Evolutionary conservation across 2,797 vertebrate genomes (phyloP), one percentile per base, ranked within the genome.

Genomic region (Parotocinclus haroldoi): DNA sequence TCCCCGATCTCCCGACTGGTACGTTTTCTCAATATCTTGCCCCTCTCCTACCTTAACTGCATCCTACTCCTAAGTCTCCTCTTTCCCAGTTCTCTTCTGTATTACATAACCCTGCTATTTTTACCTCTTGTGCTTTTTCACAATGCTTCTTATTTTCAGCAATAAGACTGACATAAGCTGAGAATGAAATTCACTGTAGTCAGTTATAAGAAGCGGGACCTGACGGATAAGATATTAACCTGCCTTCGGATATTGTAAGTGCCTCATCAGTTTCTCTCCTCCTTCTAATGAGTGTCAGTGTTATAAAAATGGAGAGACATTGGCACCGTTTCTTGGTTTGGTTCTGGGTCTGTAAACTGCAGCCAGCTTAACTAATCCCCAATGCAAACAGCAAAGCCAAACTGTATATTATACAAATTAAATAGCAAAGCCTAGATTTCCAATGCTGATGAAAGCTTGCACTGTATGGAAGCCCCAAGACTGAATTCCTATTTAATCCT

Each of bases 61-160:
- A 19, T 27, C 13, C 13, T 27, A 27, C 5, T 27, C 27, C 27
- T 27, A 27, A 66, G 50, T 27, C 42, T 42, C 59, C 44, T 17
- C 42, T 46, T 49, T 59, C 14, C 58, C 55, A 54, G 61, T 46
- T 37, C 56, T 71, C 27, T 61, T 53, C 59, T 54, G 27, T 44
- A 13, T 81, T 76, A 73, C 65, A 67, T 76, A 81, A 81, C 39
- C 10, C 60, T 14, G 58, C 68, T 78, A 73, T 78, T 79, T 78
- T 71, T 75, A 73, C 64, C 16, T 12, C 68, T 16, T 13, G 39
- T 60, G 50, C 66, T 52, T 63, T 27, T 49, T 39, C 68, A 42
- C 36, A 27, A 50, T 61, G 62, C 52, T 58, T n/a, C 44, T 66
- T 69, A 67, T 44, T 42, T 46, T 18, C 46, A 53, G 55, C 7